Base-by-base conservation (phyloP, 2,113 vertebrate species). In the Thunnus thynnus region DNA sequence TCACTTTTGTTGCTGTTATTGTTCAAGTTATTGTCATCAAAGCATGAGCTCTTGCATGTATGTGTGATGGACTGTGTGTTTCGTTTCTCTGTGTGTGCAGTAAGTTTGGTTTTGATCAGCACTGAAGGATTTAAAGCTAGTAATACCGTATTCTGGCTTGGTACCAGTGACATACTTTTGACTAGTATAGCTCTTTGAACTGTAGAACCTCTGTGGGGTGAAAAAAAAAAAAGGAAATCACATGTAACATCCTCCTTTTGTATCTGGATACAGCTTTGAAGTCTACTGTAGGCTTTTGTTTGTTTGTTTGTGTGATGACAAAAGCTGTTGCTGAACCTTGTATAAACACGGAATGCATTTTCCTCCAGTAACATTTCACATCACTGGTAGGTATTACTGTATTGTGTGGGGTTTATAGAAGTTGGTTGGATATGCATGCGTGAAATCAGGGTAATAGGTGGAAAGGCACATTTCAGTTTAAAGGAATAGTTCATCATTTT, bases 121-220 rank as follows among this genome's bases (percentile, higher is more conserved):
- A 77, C 75, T 57, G 85, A 69, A 89, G 92, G 92, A 91, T 92
- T 93, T 92, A 89, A 80, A 87, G 69, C 75, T 66, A 69, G 88
- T 91, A 93, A 93, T 93, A 80, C 86, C 75, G 87, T 65, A 83
- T 86, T 72, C 84, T 92, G 91, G 91, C 87, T 71, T 78, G 71
- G 77, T 84, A 93, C 89, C 90, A 93, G 83, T 91, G 91, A 90
- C 92, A 91, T 63, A 90, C 87, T 91, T 91, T 85, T 80, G 61
- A 60, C 84, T 63, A 65, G 47, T 83, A 70, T 80, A 69, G 76
- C 75, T 91, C 82, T 86, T 85, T 90, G 86, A 93, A 92, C 86
- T 72, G 44, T 69, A 71, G 52, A 60, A 82, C 46, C 61, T 86
- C 85, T 72, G 17, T 30, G 50, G 70, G 47, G 22, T 64, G 51